Conservation (phyloP, 2,113 vertebrate genomes). For the Azemiops feae region DNA sequence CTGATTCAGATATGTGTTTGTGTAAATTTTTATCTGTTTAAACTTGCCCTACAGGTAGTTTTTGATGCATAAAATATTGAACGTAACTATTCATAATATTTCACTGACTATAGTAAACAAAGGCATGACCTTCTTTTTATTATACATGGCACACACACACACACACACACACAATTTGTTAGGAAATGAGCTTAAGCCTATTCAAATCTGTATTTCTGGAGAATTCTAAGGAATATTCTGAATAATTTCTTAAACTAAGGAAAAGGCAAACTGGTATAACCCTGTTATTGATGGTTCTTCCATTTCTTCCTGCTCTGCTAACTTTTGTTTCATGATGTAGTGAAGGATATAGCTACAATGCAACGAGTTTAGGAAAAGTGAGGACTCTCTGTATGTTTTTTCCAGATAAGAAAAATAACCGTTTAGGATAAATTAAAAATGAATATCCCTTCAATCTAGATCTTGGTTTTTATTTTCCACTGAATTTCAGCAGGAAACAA, state of each 20-base stretch:
- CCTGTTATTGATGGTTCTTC: neutral
- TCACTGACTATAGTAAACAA: neutral
- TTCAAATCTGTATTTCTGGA: neutral
- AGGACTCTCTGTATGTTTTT: neutral
- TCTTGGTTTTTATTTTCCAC: neutral
- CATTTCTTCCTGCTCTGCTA: neutral
- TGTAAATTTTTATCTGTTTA: neutral
- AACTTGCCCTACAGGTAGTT: neutral
- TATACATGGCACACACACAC: neutral
- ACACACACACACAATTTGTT: neutral
- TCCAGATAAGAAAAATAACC: neutral
- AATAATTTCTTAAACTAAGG: neutral
- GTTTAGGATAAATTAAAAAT: neutral
- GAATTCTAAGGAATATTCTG: neutral
- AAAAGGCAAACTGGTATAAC: neutral
- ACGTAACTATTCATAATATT: neutral
- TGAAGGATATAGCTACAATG: neutral
- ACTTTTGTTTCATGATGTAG: neutral
- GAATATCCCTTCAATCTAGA: neutral
- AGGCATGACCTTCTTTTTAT: neutral
- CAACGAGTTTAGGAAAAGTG: no score
- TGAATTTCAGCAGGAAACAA: neutral
- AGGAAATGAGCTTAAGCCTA: neutral
- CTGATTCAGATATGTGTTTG: neutral
- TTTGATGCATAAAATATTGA: neutral